Percentiles rank a stretch among this genome's conserved stretches.
Conservation (phyloP, 2,888 invertebrate genomes). For the Griposia aprilina region DNA sequence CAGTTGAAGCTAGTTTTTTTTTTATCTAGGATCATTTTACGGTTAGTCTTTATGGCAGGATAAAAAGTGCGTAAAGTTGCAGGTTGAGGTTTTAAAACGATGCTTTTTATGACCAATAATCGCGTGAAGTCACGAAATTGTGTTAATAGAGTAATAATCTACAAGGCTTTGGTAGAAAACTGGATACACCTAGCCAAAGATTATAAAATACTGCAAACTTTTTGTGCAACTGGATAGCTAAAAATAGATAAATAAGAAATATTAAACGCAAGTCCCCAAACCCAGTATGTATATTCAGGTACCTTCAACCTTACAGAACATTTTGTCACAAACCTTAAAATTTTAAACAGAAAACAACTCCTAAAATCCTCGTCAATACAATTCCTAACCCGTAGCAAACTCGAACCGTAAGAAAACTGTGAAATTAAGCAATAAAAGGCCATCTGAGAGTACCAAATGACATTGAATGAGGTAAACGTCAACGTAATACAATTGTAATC, state of each 20-base stretch:
- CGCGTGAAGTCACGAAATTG: conserved; percentile 60
- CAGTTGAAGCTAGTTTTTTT: conserved; percentile 20
- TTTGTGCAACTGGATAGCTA: neutral
- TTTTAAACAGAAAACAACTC: neutral
- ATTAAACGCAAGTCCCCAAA: neutral
- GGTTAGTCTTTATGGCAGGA: conserved; percentile 21
- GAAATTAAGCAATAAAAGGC: conserved; percentile 61
- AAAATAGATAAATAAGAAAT: neutral
- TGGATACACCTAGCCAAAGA: neutral
- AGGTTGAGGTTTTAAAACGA: conserved; percentile 36
- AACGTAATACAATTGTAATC: conserved; percentile 68
- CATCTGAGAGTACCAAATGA: conserved; percentile 67
- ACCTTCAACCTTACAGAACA: neutral
- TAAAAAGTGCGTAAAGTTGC: conserved; percentile 50
- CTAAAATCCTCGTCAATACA: conserved; percentile 6
- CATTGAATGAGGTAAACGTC: conserved; percentile 70
- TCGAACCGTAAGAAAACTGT: conserved; percentile 48
- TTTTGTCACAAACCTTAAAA: neutral
- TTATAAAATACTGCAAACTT: neutral
- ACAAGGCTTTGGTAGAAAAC: conserved; percentile 11
- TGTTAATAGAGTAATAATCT: conserved; percentile 34
- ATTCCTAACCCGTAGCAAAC: conserved; percentile 13
- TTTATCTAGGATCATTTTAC: conserved; percentile 22
- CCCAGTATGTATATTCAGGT: neutral
- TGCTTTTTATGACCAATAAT: conserved; percentile 50